Conservation (phyloP, 2,888 invertebrate species). For the Tiliacea aurago region DNA sequence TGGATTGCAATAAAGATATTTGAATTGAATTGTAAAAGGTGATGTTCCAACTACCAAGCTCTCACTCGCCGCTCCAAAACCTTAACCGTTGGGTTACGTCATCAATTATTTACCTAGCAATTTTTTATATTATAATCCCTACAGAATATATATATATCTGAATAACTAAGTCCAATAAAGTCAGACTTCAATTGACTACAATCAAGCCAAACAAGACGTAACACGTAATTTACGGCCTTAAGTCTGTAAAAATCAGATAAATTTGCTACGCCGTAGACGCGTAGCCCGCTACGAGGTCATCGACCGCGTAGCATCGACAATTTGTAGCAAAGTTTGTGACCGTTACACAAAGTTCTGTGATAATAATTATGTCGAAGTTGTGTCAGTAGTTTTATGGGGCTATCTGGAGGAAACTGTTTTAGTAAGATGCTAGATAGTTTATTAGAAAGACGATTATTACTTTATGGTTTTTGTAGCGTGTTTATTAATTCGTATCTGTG, state of each 20-base stretch:
- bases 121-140: background rate
- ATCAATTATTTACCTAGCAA: too few species aligned
- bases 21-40: background rate
- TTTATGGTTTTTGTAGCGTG: conserved; percentile 24
- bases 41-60: background rate
- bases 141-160: too few species aligned
- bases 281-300: conserved; percentile 53
- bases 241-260: background rate
- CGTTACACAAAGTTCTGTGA: conserved; percentile 34
- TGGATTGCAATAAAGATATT: too few species aligned
- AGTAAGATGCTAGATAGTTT: conserved; percentile 35
- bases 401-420: conserved; percentile 40
- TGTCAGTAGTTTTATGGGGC: conserved; percentile 49
- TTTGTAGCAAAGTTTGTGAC: conserved; percentile 37
- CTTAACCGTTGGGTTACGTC: background rate
- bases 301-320: conserved; percentile 31
- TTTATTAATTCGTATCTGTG: conserved; percentile 6
- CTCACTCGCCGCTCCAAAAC: background rate
- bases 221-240: conserved; percentile 7
- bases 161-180: background rate
- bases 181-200: background rate
- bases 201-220: background rate
- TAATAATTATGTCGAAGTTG: conserved; percentile 50
- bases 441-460: conserved; percentile 35
- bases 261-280: conserved; percentile 53